A percentile compares a stretch with the other conserved stretches of the same genome.
phyloP scores from a whole-genome alignment of 2,113 vertebrate species.

The Onychostoma macrolepis region DNA sequence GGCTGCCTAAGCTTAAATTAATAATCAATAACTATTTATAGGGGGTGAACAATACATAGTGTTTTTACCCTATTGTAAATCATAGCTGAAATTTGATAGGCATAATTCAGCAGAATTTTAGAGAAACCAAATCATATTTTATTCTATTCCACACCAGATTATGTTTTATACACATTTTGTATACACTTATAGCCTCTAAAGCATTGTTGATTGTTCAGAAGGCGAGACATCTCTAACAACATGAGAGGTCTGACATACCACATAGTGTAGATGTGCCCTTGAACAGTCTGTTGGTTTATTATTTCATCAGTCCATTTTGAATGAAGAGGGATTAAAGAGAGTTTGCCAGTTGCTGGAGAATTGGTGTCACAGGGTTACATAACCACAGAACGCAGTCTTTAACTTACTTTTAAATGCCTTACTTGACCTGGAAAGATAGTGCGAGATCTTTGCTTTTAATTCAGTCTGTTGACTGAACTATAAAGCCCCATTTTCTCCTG shows the following conservation, averaged over 20 bases:
- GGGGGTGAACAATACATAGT: too few species aligned
- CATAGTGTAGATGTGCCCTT: conserved; percentile 40
- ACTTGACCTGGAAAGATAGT: conserved; percentile 63
- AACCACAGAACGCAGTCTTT: conserved; percentile 61
- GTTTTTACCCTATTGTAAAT: background rate
- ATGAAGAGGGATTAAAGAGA: conserved; percentile 67
- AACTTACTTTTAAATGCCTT: conserved; percentile 60
- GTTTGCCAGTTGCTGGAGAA: conserved; percentile 74
- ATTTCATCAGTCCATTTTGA: conserved; percentile 64
- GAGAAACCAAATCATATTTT: background rate
- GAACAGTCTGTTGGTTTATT: conserved; percentile 61
- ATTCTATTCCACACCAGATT: background rate
- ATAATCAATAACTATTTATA: background rate
- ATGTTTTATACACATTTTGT: background rate
- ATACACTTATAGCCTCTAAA: background rate
- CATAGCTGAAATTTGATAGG: background rate
- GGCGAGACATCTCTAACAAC: background rate
- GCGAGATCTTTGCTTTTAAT: conserved; percentile 26
- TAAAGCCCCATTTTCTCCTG: background rate
- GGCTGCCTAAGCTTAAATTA: background rate
- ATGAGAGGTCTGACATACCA: background rate
- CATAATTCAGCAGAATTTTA: background rate
- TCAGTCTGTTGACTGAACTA: background rate
- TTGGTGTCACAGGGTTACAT: conserved; percentile 64
- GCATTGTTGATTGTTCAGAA: background rate